Evolutionary conservation across 2,888 invertebrate genomes (phyloP).

Genomic region (Acrobasis consociella): DNA sequence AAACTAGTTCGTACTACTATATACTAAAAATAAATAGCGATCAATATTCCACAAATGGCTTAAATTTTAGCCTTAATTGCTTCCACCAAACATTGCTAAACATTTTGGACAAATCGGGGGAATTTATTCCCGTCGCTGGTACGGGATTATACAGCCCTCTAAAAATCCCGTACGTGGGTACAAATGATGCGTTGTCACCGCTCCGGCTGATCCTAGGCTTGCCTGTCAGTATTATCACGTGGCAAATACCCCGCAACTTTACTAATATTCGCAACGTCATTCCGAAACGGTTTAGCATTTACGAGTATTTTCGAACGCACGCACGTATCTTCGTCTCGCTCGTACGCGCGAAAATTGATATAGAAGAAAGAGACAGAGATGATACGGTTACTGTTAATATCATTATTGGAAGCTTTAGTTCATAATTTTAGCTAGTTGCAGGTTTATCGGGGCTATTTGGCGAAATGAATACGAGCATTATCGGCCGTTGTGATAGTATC

Average conservation of each 20-base stretch:
- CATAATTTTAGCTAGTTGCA: constrained; percentile 17
- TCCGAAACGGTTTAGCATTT: constrained; percentile 14
- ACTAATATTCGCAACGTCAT: constrained; percentile 25
- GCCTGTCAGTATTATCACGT: constrained; percentile 45
- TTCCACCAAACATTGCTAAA: neutral
- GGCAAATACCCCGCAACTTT: constrained; percentile 33
- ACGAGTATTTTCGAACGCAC: neutral
- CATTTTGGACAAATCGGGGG: constrained; percentile 14
- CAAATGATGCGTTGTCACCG: constrained; percentile 49
- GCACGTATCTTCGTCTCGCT: constrained; percentile 16
- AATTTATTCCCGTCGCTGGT: constrained; percentile 14
- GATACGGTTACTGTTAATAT: neutral
- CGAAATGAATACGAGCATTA: constrained; percentile 14
- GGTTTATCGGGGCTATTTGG: constrained; percentile 12
- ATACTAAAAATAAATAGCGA: neutral
- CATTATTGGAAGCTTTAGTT: neutral
- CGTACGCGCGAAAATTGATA: neutral
- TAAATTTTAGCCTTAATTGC: neutral
- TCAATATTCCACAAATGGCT: neutral
- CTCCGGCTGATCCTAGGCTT: constrained; percentile 48
- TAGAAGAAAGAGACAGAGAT: constrained; percentile 27
- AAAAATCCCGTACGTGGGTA: constrained; percentile 30
- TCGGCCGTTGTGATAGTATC: constrained; percentile 14
- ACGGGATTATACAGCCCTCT: constrained; percentile 22
- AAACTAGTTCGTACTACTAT: neutral